Evolutionary conservation across 2,888 invertebrate genomes (phyloP), one percentile per base, ranked within the genome.

Genomic region (Crematogaster levior): DNA sequence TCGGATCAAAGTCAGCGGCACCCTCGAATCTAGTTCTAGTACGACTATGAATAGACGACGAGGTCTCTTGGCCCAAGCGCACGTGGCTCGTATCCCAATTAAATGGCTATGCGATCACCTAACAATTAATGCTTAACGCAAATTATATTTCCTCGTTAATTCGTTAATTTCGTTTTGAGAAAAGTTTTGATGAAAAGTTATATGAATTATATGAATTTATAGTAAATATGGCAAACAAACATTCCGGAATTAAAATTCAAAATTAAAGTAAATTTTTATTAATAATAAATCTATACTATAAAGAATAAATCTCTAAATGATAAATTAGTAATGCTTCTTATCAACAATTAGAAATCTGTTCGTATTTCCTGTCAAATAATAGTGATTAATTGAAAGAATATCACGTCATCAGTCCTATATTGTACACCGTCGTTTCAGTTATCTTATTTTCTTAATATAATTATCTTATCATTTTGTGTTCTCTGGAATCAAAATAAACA

Each of bases 41-140:
- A 93, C 93, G 91, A 90, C 93, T 93, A 94, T 93, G 92, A 94
- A 94, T 94, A 94, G 93, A 91, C 90, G 88, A 90, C 90, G 91
- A 92, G 91, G 91, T 92, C 91, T 92, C 91, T 93, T 93, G 93
- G 92, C 93, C 92, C 91, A 91, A 91, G 88, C 90, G 86, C 82
- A 87, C 87, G 88, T 85, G 81, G 81, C 83, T 88, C 84, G 86
- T 77, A 91, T 89, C 89, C 90, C 87, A 91, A 91, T 92, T 92
- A 90, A 90, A 85, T 80, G 84, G 65, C 61, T 81, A 73, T 68
- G 83, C 87, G 89, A 90, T 90, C 85, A 81, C 84, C 85, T 90
- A 88, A 87, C 87, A 85, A 90, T 89, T 85, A 87, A 82, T 73
- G 82, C 34, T 65, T 79, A 84, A 12, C 18, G 34, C 63, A 70